Evolutionary conservation across 2,888 invertebrate genomes (phyloP).

Genomic region (Clunio marinus): DNA sequence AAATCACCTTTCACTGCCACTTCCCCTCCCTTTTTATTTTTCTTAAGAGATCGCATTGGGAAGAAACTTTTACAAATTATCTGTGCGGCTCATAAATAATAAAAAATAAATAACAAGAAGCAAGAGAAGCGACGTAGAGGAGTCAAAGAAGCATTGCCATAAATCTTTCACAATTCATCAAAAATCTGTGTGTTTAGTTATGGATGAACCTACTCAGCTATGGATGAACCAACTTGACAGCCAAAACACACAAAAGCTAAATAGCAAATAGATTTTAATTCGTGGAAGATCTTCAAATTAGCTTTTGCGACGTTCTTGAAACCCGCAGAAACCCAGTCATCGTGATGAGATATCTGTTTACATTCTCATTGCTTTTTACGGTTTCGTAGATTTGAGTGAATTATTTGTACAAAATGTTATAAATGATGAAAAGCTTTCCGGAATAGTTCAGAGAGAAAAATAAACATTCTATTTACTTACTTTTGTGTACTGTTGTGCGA

Average conservation of each 20-base stretch:
- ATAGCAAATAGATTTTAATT: background rate
- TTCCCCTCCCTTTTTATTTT: background rate
- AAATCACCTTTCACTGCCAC: conserved; percentile 29
- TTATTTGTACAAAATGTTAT: conserved; percentile 9
- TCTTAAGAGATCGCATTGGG: too few species aligned
- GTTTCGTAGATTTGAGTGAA: background rate
- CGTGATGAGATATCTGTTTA: background rate
- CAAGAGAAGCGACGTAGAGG: background rate
- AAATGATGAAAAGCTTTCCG: conserved; percentile 10
- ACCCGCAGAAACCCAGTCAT: too few species aligned
- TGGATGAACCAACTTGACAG: too few species aligned
- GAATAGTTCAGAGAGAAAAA: background rate
- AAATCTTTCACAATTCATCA: conserved; percentile 27
- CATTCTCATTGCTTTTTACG: background rate
- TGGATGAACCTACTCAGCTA: background rate
- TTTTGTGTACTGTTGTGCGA: background rate
- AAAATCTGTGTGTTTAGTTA: background rate
- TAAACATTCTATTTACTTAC: background rate
- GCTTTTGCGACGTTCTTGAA: background rate
- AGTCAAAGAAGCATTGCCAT: background rate
- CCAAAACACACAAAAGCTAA: background rate
- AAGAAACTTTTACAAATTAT: conserved; percentile 31
- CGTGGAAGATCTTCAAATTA: background rate
- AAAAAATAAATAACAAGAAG: conserved; percentile 3
- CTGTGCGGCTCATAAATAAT: conserved; percentile 24